These are phyloP conservation scores for Calonectris borealis DNA, from an alignment of 2,113 vertebrate species.

Conservation along the genomic window DNA sequence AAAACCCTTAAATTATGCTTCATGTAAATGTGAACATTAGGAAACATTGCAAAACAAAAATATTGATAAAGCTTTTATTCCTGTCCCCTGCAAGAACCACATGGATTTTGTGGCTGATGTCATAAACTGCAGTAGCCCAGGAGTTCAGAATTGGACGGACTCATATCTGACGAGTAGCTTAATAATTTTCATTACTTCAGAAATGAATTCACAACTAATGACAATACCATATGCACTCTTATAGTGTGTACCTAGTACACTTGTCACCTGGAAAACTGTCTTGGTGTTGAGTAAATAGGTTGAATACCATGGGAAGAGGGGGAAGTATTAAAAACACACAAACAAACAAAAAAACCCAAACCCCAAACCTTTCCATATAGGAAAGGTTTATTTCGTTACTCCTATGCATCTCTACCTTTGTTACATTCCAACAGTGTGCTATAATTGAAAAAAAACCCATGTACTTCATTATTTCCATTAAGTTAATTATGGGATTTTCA, in stretches of 20 bases:
- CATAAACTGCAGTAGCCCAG: background rate
- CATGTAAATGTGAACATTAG: background rate
- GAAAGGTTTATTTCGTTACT: background rate
- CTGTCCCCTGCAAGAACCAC: background rate
- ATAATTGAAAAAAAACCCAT: background rate
- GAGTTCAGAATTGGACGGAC: background rate
- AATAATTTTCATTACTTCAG: background rate
- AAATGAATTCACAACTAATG: background rate
- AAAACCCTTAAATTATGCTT: background rate
- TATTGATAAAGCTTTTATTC: background rate
- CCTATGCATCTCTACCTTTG: background rate
- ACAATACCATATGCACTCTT: background rate
- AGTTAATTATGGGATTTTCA: background rate
- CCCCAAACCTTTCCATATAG: background rate
- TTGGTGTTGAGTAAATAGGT: background rate
- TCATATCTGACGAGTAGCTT: background rate
- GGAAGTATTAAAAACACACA: background rate
- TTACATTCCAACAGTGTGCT: background rate
- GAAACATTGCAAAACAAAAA: background rate
- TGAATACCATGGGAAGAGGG: background rate
- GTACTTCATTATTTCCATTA: background rate
- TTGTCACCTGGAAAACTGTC: background rate
- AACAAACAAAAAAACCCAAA: background rate
- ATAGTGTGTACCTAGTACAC: background rate
- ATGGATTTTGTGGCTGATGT: background rate